phyloP scores from a whole-genome alignment of 1,140 invertebrate genomes.

The Pseudomyrmex flavicornis region DNA sequence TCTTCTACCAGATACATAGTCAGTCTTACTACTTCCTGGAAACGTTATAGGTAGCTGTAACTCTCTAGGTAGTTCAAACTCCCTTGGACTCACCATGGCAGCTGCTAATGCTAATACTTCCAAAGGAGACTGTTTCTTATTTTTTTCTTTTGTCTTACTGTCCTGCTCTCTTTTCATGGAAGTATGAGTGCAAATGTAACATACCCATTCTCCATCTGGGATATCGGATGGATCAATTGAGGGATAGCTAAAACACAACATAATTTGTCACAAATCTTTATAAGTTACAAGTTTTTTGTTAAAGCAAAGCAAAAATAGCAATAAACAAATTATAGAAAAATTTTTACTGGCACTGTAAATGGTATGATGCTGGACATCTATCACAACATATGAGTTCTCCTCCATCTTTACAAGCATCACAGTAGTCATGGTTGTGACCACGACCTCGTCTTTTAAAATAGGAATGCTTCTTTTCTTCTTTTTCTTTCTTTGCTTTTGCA shows the following conservation, averaged over 20 bases:
- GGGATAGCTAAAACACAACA: conserved; percentile 90
- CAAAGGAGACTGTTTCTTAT: conserved; percentile 87
- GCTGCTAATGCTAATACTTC: conserved; percentile 92
- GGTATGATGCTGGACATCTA: conserved; percentile 97
- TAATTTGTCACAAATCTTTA: neutral
- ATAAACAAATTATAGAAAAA: too few species aligned
- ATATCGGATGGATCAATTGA: conserved; percentile 95
- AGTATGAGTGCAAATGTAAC: conserved; percentile 89
- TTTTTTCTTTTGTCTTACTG: conserved; percentile 77
- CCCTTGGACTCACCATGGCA: conserved; percentile 92
- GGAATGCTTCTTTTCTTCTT: conserved; percentile 89
- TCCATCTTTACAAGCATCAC: conserved; percentile 96
- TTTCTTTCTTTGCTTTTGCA: conserved; percentile 87
- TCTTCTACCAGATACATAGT: conserved; percentile 79
- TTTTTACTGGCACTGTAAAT: conserved; percentile 95
- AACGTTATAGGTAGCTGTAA: conserved; percentile 91
- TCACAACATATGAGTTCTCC: conserved; percentile 98
- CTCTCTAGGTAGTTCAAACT: conserved; percentile 94
- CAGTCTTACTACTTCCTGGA: conserved; percentile 91
- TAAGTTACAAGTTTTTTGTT: too few species aligned
- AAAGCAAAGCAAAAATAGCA: too few species aligned
- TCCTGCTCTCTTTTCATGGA: conserved; percentile 78
- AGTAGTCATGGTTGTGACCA: conserved; percentile 96
- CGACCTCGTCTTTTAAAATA: conserved; percentile 94
- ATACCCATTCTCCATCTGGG: conserved; percentile 95